phyloP scores from a whole-genome alignment of 2,888 invertebrate genomes.

The Zele albiditarsus region DNA sequence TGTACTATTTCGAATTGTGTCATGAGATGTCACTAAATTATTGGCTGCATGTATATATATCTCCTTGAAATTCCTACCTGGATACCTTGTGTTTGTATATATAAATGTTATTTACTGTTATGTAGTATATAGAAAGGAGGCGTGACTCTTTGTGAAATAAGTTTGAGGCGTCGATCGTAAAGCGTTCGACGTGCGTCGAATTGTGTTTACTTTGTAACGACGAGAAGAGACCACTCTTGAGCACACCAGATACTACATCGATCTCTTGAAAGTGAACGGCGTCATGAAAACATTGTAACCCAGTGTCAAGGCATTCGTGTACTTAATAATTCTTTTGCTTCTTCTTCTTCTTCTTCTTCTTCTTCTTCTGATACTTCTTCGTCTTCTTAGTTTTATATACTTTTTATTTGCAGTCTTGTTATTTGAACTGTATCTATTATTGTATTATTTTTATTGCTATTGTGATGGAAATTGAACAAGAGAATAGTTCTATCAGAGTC shows the following conservation, averaged over 20 bases:
- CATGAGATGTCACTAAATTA: neutral
- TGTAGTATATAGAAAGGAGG: constrained; percentile 37
- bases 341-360: constrained; percentile 27
- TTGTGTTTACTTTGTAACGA: constrained; percentile 57
- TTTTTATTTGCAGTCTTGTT: neutral
- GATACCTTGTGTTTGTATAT: neutral
- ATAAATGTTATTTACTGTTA: constrained; percentile 46
- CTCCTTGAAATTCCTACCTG: neutral
- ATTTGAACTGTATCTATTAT: neutral
- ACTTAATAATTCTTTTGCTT: constrained; percentile 42
- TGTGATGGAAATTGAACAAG: no score
- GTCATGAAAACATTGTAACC: constrained; percentile 48
- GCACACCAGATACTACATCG: constrained; percentile 53
- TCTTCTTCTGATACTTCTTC: constrained; percentile 14
- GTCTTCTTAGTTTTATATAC: constrained; percentile 13
- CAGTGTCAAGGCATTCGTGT: constrained; percentile 35
- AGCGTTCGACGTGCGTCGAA: constrained; percentile 55
- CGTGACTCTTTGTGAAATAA: constrained; percentile 45
- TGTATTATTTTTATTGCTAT: no score
- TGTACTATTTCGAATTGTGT: neutral
- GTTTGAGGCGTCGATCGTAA: constrained; percentile 53
- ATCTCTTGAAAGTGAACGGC: constrained; percentile 56
- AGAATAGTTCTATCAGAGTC: no score
- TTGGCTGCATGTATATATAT: neutral
- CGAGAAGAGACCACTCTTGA: constrained; percentile 45